Evolutionary conservation across 2,888 invertebrate genomes (phyloP).

Genomic region (Argyresthia goedartella): DNA sequence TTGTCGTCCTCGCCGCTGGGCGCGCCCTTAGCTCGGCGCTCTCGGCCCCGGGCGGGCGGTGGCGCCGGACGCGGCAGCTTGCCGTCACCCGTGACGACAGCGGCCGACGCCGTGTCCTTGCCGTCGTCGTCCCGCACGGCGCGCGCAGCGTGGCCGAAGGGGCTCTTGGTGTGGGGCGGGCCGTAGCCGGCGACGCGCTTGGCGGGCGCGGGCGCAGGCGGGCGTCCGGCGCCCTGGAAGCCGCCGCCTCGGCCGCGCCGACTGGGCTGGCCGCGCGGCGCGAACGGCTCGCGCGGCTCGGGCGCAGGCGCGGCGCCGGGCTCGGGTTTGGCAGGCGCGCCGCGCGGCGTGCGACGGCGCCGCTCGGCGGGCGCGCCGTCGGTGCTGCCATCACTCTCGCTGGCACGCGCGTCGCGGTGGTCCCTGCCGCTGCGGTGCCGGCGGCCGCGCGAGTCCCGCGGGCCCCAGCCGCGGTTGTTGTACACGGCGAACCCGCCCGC

Average conservation of each 20-base stretch:
- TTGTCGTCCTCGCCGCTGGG: slow-evolving; percentile 72
- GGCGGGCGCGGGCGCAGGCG: slow-evolving; percentile 61
- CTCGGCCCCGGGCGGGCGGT: slow-evolving; percentile 28
- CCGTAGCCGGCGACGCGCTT: slow-evolving; percentile 82
- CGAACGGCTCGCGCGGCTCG: slow-evolving; percentile 79
- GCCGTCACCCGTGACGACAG: slow-evolving; percentile 58
- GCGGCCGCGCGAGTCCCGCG: slow-evolving; percentile 61
- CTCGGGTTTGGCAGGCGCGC: slow-evolving; percentile 39
- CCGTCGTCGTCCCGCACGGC: slow-evolving; percentile 71
- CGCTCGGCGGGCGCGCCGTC: slow-evolving; percentile 74
- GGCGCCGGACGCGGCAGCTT: too few species aligned
- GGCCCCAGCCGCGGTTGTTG: slow-evolving; percentile 60
- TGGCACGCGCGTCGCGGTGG: slow-evolving; percentile 63
- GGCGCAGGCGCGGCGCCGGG: slow-evolving; percentile 33
- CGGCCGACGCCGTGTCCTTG: slow-evolving; percentile 77
- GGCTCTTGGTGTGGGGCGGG: slow-evolving; percentile 84
- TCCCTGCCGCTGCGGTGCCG: slow-evolving; percentile 59
- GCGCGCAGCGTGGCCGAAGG: slow-evolving; percentile 72
- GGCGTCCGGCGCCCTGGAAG: slow-evolving; percentile 55
- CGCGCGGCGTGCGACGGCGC: slow-evolving; percentile 65
- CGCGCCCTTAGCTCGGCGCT: slow-evolving; percentile 43
- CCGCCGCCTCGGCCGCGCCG: slow-evolving; percentile 84
- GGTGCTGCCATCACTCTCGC: slow-evolving; percentile 82
- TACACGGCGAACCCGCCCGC: slow-evolving; percentile 57
- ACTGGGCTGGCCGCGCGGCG: slow-evolving; percentile 91